Evolutionary conservation across 2,888 invertebrate genomes (phyloP).

Genomic region (Cephonodes hylas): DNA sequence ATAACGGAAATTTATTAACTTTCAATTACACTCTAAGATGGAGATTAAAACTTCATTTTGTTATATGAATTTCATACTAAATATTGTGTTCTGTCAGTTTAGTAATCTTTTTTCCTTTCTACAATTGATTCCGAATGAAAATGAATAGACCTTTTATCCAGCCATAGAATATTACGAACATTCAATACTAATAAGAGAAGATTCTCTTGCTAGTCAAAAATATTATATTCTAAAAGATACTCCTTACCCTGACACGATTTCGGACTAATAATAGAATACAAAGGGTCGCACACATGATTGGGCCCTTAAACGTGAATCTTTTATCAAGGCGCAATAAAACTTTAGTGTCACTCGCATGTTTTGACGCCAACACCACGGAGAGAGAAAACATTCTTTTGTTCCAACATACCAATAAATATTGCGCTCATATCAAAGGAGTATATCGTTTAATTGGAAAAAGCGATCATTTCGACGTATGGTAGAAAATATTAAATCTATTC

Average conservation of each 20-base stretch:
- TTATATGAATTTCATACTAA: too few species aligned
- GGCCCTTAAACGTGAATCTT: constrained; percentile 24
- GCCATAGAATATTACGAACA: too few species aligned
- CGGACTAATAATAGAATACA: neutral
- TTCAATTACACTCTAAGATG: too few species aligned
- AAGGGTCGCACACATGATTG: constrained; percentile 23
- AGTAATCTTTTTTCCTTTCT: too few species aligned
- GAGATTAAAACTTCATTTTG: too few species aligned
- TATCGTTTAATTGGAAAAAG: too few species aligned
- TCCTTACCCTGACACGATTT: neutral
- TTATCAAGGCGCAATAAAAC: neutral
- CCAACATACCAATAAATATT: neutral
- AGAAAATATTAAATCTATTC: too few species aligned
- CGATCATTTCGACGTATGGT: neutral
- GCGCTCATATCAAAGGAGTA: neutral
- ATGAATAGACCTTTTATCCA: too few species aligned
- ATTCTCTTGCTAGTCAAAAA: neutral
- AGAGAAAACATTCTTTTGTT: neutral
- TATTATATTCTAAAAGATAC: neutral
- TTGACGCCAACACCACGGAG: too few species aligned
- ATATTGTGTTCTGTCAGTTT: too few species aligned
- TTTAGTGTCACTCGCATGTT: neutral
- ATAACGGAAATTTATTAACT: too few species aligned
- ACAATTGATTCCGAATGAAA: too few species aligned
- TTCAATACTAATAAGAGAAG: neutral